A percentile compares a stretch with the other conserved stretches of the same genome.
Evolutionary conservation across 2,113 vertebrate species (phyloP).

Genomic region (Pelecanoides urinatrix): DNA sequence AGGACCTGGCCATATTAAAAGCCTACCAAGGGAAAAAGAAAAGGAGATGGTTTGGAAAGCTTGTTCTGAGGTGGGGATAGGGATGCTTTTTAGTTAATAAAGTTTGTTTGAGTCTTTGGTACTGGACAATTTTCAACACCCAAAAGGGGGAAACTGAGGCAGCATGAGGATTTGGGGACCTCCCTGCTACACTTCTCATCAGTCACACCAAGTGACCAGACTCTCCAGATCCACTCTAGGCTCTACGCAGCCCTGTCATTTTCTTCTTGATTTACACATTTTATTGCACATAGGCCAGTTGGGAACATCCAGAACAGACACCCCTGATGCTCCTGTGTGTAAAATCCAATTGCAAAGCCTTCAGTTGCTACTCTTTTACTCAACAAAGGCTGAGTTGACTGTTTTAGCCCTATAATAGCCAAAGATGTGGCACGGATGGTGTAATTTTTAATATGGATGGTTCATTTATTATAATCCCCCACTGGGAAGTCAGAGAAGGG

Average conservation of each 20-base stretch:
- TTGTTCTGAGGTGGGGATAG: neutral
- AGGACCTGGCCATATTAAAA: neutral
- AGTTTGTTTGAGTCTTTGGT: neutral
- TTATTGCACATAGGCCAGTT: neutral
- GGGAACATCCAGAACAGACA: neutral
- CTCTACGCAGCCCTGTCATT: neutral
- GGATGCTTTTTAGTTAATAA: neutral
- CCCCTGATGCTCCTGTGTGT: neutral
- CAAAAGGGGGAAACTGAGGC: neutral
- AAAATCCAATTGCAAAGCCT: neutral
- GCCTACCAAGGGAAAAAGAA: neutral
- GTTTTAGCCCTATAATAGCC: neutral
- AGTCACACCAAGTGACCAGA: neutral
- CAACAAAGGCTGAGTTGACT: neutral
- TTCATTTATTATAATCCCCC: neutral
- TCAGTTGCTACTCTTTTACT: neutral
- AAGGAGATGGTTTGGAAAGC: neutral
- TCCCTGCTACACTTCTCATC: neutral
- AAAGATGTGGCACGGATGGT: neutral
- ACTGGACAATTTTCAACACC: neutral
- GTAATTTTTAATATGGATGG: too few relatives aligned
- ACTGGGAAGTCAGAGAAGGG: neutral
- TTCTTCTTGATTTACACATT: neutral
- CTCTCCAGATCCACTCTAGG: neutral
- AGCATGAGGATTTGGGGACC: neutral